Evolutionary conservation across 2,888 invertebrate genomes (phyloP).

Genomic region (Allacma fusca): DNA sequence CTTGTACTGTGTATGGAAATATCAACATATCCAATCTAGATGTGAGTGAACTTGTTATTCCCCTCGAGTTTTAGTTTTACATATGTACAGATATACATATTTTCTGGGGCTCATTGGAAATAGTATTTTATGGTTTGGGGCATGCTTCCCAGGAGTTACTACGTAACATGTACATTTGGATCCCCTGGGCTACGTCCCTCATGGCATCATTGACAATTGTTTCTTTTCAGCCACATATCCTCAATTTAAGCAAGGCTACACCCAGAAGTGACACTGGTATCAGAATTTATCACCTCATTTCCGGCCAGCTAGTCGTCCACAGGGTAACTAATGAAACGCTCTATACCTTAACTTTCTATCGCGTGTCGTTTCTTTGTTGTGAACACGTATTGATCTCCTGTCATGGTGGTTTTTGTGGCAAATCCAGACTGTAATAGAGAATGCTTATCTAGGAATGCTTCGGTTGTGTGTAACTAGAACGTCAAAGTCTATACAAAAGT

Average conservation of each 20-base stretch:
- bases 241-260: constrained; percentile 16
- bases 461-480: too few relatives aligned
- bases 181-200: too few relatives aligned
- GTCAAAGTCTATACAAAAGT: too few relatives aligned
- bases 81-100: not conserved
- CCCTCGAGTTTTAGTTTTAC: too few relatives aligned
- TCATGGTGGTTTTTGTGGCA: too few relatives aligned
- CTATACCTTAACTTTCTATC: not conserved
- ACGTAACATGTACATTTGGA: too few relatives aligned
- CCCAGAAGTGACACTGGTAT: constrained; percentile 49
- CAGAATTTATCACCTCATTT: constrained; percentile 49
- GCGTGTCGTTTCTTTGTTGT: not conserved
- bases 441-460: too few relatives aligned
- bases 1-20: too few relatives aligned
- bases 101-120: not conserved
- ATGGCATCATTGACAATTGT: not conserved
- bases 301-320: constrained; percentile 29
- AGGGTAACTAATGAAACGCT: constrained; percentile 16
- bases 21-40: not conserved
- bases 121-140: not conserved
- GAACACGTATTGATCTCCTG: too few relatives aligned
- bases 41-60: not conserved
- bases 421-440: too few relatives aligned
- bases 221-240: not conserved
- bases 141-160: not conserved